phyloP scores from a whole-genome alignment of 2,797 vertebrate genomes.

The Emydoidea blandingii region DNA sequence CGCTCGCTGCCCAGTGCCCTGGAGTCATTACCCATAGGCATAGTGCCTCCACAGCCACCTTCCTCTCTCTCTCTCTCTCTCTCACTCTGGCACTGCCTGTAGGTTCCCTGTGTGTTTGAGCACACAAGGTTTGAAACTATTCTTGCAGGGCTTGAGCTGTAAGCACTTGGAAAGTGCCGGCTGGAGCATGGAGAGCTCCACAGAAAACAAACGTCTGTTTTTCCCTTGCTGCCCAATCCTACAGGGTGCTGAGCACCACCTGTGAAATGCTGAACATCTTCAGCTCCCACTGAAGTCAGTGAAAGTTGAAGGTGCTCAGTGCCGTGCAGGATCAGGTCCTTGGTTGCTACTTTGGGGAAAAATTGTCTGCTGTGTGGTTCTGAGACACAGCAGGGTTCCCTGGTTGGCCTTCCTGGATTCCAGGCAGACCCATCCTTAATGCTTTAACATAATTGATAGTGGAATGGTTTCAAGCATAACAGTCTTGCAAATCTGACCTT shows the following conservation, averaged over 20 bases:
- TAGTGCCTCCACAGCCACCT: background rate
- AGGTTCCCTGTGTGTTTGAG: background rate
- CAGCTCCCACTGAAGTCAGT: background rate
- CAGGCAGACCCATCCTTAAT: background rate
- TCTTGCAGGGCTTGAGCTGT: background rate
- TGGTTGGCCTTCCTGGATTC: background rate
- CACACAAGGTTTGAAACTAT: background rate
- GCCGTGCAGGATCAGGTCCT: background rate
- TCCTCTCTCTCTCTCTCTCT: background rate
- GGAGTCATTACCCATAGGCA: background rate
- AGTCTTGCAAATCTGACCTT: background rate
- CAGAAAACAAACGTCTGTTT: background rate
- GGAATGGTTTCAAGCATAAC: too few species aligned
- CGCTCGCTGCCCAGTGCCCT: background rate
- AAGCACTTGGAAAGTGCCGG: background rate
- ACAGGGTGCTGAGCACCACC: background rate
- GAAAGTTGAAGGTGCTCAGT: background rate
- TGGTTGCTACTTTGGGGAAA: rapidly evolving
- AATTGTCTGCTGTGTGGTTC: background rate
- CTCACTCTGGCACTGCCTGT: background rate
- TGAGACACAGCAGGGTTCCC: background rate
- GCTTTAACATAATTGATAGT: background rate
- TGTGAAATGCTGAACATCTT: background rate
- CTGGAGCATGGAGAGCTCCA: background rate
- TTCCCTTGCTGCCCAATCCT: background rate